Conservation (phyloP, 2,888 invertebrate species). For the Melinaea menophilus region DNA sequence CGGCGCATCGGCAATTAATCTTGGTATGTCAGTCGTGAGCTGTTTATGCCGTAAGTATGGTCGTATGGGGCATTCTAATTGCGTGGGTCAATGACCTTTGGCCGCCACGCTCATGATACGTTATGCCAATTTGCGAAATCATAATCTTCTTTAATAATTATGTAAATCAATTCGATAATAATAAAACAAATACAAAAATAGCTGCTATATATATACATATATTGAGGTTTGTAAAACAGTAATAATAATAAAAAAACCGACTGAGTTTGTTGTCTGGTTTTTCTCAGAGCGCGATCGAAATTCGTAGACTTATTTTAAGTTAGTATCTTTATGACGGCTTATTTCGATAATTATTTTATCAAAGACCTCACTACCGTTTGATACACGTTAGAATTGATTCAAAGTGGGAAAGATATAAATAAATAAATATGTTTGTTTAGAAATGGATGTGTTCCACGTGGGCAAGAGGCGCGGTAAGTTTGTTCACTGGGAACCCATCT, state of each 20-base stretch:
- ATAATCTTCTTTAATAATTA: conserved; percentile 31
- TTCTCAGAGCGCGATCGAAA: no score
- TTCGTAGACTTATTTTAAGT: no score
- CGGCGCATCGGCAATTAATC: conserved; percentile 64
- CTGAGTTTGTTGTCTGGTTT: no score
- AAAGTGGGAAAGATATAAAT: no score
- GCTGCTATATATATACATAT: no score
- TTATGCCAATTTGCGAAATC: conserved; percentile 64
- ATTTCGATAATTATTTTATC: no score
- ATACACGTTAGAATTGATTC: no score
- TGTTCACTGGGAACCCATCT: conserved; percentile 95
- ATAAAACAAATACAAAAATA: no score
- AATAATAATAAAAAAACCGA: no score
- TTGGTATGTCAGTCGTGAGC: conserved; percentile 58
- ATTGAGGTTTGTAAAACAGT: no score
- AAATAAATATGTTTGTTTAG: conserved; percentile 39
- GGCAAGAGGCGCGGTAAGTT: conserved; percentile 88
- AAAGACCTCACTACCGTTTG: no score
- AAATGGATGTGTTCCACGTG: conserved; percentile 88
- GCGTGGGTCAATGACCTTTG: conserved; percentile 71
- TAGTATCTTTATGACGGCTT: no score
- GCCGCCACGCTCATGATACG: conserved; percentile 45
- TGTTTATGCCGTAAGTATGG: conserved; percentile 68
- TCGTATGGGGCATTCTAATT: conserved; percentile 76
- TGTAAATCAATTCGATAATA: conserved; percentile 8